phyloP scores from a whole-genome alignment of 1,140 invertebrate species.

The Scaptomyza pallida region DNA sequence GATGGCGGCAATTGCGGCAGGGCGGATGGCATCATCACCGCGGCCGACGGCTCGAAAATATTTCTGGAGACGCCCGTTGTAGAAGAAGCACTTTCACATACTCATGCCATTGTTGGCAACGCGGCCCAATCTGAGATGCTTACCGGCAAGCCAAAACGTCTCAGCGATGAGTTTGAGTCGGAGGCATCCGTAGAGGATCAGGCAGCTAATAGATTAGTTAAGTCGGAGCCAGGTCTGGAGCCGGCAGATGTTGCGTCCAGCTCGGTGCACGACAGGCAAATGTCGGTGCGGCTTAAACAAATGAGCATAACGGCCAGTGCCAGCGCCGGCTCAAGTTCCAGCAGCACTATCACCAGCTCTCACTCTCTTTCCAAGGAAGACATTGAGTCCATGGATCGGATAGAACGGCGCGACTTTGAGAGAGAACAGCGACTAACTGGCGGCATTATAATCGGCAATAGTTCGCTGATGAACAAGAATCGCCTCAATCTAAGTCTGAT shows the following conservation, averaged over 20 bases:
- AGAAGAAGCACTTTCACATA: constrained; percentile 67
- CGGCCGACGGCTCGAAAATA: constrained; percentile 74
- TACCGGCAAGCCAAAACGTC: constrained; percentile 72
- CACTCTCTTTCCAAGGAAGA: constrained; percentile 55
- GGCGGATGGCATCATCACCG: constrained; percentile 63
- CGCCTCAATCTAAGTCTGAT: constrained; percentile 81
- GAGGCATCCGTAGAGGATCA: constrained; percentile 48
- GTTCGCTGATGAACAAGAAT: constrained; percentile 66
- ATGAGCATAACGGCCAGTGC: constrained; percentile 73
- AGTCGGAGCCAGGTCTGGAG: constrained; percentile 39
- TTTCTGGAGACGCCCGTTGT: constrained; percentile 80
- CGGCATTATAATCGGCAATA: constrained; percentile 72
- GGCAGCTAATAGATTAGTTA: constrained; percentile 23
- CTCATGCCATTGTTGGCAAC: constrained; percentile 25
- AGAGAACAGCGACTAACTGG: constrained; percentile 77
- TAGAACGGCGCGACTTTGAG: constrained; percentile 82
- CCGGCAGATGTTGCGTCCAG: constrained; percentile 39
- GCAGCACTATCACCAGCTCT: constrained; percentile 15
- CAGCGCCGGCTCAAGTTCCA: constrained; percentile 25
- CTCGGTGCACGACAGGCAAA: constrained; percentile 64
- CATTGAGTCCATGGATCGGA: constrained; percentile 80
- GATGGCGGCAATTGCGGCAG: constrained; percentile 24
- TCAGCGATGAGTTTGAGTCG: constrained; percentile 79
- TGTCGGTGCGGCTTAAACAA: constrained; percentile 78
- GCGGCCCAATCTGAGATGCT: constrained; percentile 27